phyloP scores from a whole-genome alignment of 2,113 vertebrate species.

The Seriola aureovittata region DNA sequence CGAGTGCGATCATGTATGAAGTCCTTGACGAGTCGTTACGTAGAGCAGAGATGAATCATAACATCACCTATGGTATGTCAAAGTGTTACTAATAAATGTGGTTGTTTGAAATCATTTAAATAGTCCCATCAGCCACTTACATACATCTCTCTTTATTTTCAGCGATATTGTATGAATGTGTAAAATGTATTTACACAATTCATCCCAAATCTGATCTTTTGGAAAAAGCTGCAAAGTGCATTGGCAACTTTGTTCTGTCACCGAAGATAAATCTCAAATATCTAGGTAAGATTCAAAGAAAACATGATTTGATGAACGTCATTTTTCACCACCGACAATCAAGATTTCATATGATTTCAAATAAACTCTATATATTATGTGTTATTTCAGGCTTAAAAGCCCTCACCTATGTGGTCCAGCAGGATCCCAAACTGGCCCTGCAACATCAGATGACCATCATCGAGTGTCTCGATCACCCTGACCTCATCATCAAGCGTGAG shows the following conservation, averaged over 20 bases:
- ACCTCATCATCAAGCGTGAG: slow-evolving; percentile 97
- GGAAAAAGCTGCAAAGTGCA: slow-evolving; percentile 97
- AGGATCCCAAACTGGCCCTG: slow-evolving; percentile 94
- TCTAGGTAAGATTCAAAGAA: slow-evolving; percentile 87
- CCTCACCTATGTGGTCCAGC: slow-evolving; percentile 95
- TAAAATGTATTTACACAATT: slow-evolving; percentile 95
- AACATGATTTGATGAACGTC: background rate
- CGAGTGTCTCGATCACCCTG: slow-evolving; percentile 95
- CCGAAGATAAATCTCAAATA: slow-evolving; percentile 98
- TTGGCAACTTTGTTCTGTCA: slow-evolving; percentile 97
- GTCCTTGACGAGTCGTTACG: slow-evolving; percentile 96
- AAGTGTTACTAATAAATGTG: background rate
- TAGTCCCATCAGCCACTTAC: background rate
- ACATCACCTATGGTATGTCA: slow-evolving; percentile 94
- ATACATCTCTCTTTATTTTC: slow-evolving; percentile 44
- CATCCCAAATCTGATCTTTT: slow-evolving; percentile 93
- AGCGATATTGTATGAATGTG: slow-evolving; percentile 98
- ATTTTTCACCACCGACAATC: slow-evolving; percentile 22
- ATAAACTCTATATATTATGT: background rate
- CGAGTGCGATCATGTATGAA: slow-evolving; percentile 96
- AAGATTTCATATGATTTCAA: background rate
- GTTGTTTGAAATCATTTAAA: background rate
- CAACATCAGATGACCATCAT: slow-evolving; percentile 99
- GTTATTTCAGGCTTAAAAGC: slow-evolving; percentile 90
- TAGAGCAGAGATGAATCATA: slow-evolving; percentile 99